Percentiles rank a stretch among this genome's conserved stretches.
phyloP scores from a whole-genome alignment of 2,888 invertebrate genomes.

The Parnassius orleans region DNA sequence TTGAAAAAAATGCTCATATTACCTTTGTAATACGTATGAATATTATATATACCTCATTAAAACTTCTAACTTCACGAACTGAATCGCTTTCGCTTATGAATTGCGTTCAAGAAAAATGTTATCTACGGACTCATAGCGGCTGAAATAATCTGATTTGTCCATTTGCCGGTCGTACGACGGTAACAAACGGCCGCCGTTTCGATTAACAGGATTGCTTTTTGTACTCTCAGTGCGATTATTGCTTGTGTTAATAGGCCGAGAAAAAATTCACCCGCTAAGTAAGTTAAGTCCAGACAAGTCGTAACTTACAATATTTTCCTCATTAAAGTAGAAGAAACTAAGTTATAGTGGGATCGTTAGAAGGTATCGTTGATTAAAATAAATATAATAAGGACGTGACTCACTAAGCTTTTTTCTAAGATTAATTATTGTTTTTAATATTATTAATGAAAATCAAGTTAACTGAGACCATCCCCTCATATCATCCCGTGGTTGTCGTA shows the following conservation, averaged over 20 bases:
- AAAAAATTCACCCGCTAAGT: constrained; percentile 32
- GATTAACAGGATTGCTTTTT: constrained; percentile 77
- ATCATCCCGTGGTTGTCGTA: no score
- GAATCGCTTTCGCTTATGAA: constrained; percentile 28
- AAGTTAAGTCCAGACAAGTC: constrained; percentile 3
- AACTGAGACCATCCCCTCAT: no score
- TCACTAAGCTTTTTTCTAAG: no score
- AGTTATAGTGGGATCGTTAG: not conserved
- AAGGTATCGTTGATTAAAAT: no score
- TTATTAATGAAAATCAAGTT: no score
- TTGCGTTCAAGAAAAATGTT: constrained; percentile 48
- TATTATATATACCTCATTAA: no score
- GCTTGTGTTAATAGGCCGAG: constrained; percentile 37
- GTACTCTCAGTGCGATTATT: constrained; percentile 55
- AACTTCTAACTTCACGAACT: not conserved
- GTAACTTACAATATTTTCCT: constrained; percentile 3
- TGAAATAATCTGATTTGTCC: constrained; percentile 81
- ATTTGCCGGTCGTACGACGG: constrained; percentile 68
- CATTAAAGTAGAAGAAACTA: constrained; percentile 7
- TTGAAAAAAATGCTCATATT: no score
- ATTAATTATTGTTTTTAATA: no score
- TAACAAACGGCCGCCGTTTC: constrained; percentile 66
- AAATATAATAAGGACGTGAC: no score
- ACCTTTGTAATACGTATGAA: no score
- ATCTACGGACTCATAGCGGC: constrained; percentile 76